Base-by-base conservation (phyloP, 2,888 invertebrate species). In the Ernsta delagoae region DNA sequence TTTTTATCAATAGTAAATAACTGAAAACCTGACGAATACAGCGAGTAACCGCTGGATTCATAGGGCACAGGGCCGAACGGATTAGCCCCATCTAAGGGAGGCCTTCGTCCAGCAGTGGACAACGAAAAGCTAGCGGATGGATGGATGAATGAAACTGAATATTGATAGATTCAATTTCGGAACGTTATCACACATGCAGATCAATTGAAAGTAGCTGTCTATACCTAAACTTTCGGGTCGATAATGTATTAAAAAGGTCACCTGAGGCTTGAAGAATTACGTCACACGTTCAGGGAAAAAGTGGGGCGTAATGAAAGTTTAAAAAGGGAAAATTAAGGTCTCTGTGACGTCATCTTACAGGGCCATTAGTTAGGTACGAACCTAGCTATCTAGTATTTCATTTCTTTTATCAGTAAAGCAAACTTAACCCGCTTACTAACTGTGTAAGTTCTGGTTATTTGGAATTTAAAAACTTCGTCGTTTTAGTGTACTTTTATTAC, bases 231-330 rank as follows among this genome's bases (percentile, higher is more conserved):
- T 43, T 12, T 11, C 31, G 11, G 56, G 34, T 64, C 56, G 56
- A 56, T 64, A 64, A 34, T 50, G 50, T 62, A 62, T 48, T 39
- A 62, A 56, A 65, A 65, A 65, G 59, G 48, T 59, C 56, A 50
- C n/a, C 56, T 56, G 45, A 54, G 7, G 43, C 64, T 59, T 41
- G 9, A 50, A 53, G 16, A n/a, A 39, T 65, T 59, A 59, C 65
- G 65, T 59, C 59, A 59, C 64, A 43, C 31, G 53, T 43, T 63
- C 48, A 24, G 57, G 59, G 50, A 39, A 57, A 43, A 59, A 59
- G n/a, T 65, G 65, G 65, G 50, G 8, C 48, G 48, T 50, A 59
- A 48, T 65, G 59, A 48, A 65, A 65, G 59, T 65, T 65, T 59
- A 65, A 59, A 59, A 65, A 59, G 48, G 43, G 64, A 39, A 36